Evolutionary conservation across 2,888 invertebrate species (phyloP).

Genomic region (Leucania comma): DNA sequence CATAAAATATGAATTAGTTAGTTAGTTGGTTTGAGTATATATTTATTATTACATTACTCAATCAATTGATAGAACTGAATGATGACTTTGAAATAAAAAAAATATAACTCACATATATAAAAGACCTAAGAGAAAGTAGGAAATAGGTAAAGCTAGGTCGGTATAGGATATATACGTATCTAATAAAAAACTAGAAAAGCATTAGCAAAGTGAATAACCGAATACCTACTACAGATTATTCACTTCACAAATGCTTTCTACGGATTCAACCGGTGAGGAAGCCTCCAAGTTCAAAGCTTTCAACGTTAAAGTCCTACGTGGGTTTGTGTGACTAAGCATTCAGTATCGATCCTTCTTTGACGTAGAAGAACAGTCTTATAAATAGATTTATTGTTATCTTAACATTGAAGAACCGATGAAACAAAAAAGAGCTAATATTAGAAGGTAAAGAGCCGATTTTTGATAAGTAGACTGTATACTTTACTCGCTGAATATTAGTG

Average conservation of each 20-base stretch:
- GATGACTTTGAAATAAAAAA: background rate
- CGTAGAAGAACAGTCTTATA: constrained; percentile 18
- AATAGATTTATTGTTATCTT: constrained; percentile 24
- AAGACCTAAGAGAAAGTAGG: background rate
- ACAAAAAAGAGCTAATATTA: background rate
- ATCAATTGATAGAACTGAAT: background rate
- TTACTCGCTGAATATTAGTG: background rate
- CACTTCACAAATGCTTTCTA: constrained; percentile 25
- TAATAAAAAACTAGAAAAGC: background rate
- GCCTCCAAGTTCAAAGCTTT: constrained; percentile 32
- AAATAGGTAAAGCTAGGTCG: background rate
- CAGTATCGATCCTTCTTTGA: constrained; percentile 37
- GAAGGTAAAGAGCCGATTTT: background rate
- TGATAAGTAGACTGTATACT: background rate
- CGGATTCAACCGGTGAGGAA: constrained; percentile 7
- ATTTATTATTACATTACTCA: background rate
- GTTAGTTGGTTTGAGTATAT: too few relatives aligned
- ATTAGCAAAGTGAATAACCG: too few relatives aligned
- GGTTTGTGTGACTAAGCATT: constrained; percentile 27
- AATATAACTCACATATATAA: background rate
- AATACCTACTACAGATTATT: constrained; percentile 15
- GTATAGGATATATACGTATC: too few relatives aligned
- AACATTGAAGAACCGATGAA: constrained; percentile 6
- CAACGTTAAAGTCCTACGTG: background rate
- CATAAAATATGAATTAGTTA: constrained; percentile 14